A percentile compares a stretch with the other conserved stretches of the same genome.
phyloP scores from a whole-genome alignment of 2,797 vertebrate genomes.

The Aplochiton taeniatus region DNA sequence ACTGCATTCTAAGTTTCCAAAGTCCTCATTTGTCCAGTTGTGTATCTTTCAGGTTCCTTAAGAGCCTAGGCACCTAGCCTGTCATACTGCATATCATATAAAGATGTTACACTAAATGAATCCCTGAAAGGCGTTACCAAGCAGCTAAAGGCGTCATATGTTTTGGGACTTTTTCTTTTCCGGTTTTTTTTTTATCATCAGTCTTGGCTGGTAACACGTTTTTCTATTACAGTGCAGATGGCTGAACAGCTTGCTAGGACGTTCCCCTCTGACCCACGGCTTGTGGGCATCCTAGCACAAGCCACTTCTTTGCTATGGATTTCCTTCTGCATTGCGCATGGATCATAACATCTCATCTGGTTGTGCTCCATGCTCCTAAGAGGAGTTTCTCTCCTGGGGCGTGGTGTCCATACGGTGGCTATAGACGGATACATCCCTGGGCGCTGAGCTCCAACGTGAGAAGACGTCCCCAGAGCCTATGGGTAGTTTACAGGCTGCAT shows the following conservation, averaged over 20 bases:
- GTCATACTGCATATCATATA: no score
- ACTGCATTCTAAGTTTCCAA: no score
- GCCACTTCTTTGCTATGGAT: conserved; percentile 38
- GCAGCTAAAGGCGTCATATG: no score
- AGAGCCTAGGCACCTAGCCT: no score
- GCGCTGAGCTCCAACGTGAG: conserved; percentile 36
- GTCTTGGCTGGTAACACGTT: no score
- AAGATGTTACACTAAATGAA: no score
- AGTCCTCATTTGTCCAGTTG: no score
- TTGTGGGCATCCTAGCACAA: conserved; percentile 29
- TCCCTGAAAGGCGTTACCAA: no score
- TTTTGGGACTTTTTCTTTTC: no score
- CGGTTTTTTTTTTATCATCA: no score
- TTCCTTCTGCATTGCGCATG: conserved; percentile 28
- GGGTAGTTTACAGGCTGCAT: conserved; percentile 39
- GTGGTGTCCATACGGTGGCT: conserved; percentile 34
- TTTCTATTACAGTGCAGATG: conserved; percentile 55
- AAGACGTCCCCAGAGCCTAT: conserved; percentile 52
- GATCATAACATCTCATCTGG: conserved; percentile 46
- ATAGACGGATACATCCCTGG: conserved; percentile 41
- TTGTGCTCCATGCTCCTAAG: conserved; percentile 27
- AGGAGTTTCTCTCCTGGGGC: conserved; percentile 16
- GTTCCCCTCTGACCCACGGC: conserved; percentile 52
- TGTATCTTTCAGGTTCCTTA: no score
- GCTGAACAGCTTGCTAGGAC: conserved; percentile 63